Evolutionary conservation across 1,140 invertebrate genomes (phyloP), one percentile per base, ranked within the genome.

Genomic region (Platorchestia sp.): DNA sequence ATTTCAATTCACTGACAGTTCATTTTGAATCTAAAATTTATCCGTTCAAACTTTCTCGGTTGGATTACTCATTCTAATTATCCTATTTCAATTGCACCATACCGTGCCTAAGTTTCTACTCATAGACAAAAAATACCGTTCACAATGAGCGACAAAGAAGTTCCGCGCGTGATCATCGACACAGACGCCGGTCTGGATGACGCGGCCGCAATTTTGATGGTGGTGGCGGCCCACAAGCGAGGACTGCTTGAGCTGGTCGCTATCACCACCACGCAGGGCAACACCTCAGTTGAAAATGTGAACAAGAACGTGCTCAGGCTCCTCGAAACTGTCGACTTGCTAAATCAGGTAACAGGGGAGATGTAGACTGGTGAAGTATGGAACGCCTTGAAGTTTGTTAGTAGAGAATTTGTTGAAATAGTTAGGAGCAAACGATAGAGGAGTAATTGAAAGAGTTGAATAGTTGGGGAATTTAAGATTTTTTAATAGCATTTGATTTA

Each of bases 131-230:
- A 75, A 75, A 27, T 75, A 75, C 27, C 27, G 14, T 36, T 75
- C 75, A 96, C 75, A 95, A 97, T 95, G 95, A 44, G 95, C 95
- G 96, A 91, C 6, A 36, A 75, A 75, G 59, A 75, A 22, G 36
- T 95, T 89, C 91, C 95, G 59, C 96, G 96, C 59, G 97, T 98
- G 42, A 97, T 98, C 91, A 96, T 96, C 14, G 98, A 98, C 96
- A 97, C 97, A 75, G 98, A 98, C 97, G 97, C 97, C 43, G 98
- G 98, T 0, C 97, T 97, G 41, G 98, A 98, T 96, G 98, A 98
- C 97, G 98, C 98, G 42, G 97, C 98, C 96, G 98, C 98, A 0
- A 96, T 98, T 14, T 96, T 98, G 40, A 96, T 98, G 95, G 96
- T 98, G 0, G 96, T 98, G 0, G 97, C 97, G 41, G 98, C 98